phyloP scores from a whole-genome alignment of 1,140 invertebrate genomes.

The Sesamia nonagrioides region DNA sequence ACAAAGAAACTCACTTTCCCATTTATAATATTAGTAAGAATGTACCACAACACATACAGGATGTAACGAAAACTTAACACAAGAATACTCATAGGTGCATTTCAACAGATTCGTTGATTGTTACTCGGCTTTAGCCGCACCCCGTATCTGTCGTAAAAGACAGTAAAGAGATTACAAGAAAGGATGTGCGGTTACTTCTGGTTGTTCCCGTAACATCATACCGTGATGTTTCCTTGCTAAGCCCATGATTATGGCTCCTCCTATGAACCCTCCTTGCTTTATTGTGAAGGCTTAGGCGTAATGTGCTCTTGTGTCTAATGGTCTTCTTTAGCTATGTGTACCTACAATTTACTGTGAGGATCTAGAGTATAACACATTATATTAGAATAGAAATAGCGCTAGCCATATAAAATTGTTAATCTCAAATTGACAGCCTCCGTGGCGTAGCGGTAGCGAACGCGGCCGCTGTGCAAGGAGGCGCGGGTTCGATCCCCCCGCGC shows the following conservation, averaged over 20 bases:
- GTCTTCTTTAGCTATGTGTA: not conserved
- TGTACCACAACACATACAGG: too few relatives aligned
- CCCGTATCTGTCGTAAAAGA: not conserved
- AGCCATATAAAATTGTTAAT: too few relatives aligned
- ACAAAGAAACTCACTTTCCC: too few relatives aligned
- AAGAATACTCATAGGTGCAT: not conserved
- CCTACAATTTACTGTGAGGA: too few relatives aligned
- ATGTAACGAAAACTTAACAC: too few relatives aligned
- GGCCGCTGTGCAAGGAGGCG: too few relatives aligned
- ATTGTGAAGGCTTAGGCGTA: slow-evolving; percentile 11
- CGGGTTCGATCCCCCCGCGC: too few relatives aligned
- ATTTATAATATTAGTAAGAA: too few relatives aligned
- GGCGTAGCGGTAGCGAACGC: too few relatives aligned
- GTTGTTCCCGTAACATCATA: slow-evolving; percentile 1
- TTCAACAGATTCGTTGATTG: not conserved
- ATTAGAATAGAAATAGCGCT: too few relatives aligned
- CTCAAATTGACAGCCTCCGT: too few relatives aligned
- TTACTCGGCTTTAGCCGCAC: not conserved
- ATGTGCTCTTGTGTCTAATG: slow-evolving; percentile 3
- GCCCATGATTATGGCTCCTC: slow-evolving; percentile 13
- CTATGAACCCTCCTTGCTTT: slow-evolving; percentile 13
- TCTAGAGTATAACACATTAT: too few relatives aligned
- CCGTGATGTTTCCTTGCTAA: slow-evolving; percentile 19
- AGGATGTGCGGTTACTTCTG: slow-evolving; percentile 33
- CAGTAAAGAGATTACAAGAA: slow-evolving; percentile 9